phyloP scores from a whole-genome alignment of 2,113 vertebrate genomes.

The Galeopterus variegatus region DNA sequence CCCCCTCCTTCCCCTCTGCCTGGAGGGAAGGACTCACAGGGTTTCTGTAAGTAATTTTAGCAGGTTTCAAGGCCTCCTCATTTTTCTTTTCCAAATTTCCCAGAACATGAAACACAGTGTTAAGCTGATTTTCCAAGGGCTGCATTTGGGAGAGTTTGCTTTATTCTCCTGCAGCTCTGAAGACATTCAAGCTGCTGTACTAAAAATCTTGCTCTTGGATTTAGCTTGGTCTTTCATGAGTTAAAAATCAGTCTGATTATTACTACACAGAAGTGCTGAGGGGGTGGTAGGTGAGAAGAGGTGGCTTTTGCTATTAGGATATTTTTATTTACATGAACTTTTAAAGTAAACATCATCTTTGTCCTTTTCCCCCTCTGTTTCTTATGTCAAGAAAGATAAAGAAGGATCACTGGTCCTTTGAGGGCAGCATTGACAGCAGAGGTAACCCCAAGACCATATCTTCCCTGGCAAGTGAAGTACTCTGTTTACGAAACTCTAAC shows the following conservation, averaged over 20 bases:
- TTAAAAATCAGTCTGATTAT: slow-evolving; percentile 9
- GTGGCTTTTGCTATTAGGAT: not conserved
- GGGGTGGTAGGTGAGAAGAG: not conserved
- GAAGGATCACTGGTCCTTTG: not conserved
- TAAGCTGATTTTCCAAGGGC: not conserved
- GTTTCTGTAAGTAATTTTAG: slow-evolving; percentile 10
- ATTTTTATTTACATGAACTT: slow-evolving; percentile 40
- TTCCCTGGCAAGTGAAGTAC: not conserved
- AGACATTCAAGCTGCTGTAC: not conserved
- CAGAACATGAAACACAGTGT: not conserved
- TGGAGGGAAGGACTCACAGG: not conserved
- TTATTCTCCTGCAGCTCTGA: not conserved
- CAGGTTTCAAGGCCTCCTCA: not conserved
- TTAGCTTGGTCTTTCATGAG: not conserved
- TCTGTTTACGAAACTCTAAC: slow-evolving; percentile 18
- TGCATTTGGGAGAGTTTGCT: not conserved
- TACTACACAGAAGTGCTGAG: not conserved
- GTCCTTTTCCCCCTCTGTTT: not conserved
- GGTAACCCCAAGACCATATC: not conserved
- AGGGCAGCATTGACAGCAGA: not conserved
- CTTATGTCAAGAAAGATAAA: not conserved
- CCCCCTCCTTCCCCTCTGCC: not conserved
- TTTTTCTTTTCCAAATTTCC: not conserved
- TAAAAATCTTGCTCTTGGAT: not conserved
- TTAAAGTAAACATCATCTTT: not conserved